Evolutionary conservation across 2,113 vertebrate species (phyloP), one percentile per base, ranked within the genome.

Genomic region (Pluvialis apricaria): DNA sequence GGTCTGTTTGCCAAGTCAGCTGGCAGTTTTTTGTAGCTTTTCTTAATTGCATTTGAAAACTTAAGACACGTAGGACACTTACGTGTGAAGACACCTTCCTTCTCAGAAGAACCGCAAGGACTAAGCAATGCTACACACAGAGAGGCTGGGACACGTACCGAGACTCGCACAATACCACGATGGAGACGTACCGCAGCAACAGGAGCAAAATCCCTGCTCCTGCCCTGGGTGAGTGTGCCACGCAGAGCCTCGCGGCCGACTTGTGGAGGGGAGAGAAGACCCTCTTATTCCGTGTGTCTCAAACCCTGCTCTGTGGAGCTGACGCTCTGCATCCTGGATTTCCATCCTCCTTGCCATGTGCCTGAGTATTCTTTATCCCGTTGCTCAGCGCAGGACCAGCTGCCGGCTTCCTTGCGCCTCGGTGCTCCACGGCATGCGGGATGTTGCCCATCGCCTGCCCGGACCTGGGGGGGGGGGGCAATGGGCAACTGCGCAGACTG

Each of bases 111-210:
- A 3, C 26, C 2, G 0, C 36, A 7, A 51, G 86, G 38, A 10
- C 20, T 54, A 1, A 36, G 49, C 4, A 16, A 11, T 45, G 10
- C 66, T 19, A 1, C 38, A 0, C 36, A 15, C 75, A 2, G 57
- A 19, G 64, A 34, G 71, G n/a, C 72, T 28, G 60, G 55, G 31
- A 7, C 36, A 0, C 1, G 4, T 22, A 0, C 34, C 2, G 7
- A 25, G 45, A 0, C n/a, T 21, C 2, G 15, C 57, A 8, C 45
- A 5, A 0, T 1, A 0, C 2, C 6, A 2, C 2, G 1, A 2
- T 1, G 24, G 64, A 31, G 75, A 13, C 2, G 68, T 10, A 79
- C 69, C 14, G 52, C 57, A 2, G 21, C 0, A 7, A 3, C 10
- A 4, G 12, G 32, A 44, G 60, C 3, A 29, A 11, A 29, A 15